A percentile compares a stretch with the other conserved stretches of the same genome.
phyloP scores from a whole-genome alignment of 2,888 invertebrate genomes.

The Scaptodrosophila latifasciaeformis region DNA sequence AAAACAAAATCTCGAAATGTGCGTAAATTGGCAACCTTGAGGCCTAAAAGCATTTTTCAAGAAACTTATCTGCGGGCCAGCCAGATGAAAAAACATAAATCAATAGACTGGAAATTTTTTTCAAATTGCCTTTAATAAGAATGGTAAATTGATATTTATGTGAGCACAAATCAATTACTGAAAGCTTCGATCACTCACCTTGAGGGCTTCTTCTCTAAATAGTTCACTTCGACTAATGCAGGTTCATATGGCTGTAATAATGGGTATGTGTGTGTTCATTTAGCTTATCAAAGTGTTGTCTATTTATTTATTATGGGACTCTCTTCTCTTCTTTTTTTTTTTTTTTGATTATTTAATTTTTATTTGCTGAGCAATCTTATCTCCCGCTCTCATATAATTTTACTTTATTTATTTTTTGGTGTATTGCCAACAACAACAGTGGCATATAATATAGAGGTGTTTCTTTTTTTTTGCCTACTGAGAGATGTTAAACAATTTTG shows the following conservation, averaged over 20 bases:
- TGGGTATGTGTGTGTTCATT: no score
- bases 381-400: slow-evolving; percentile 20
- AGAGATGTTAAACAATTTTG: slow-evolving; percentile 56
- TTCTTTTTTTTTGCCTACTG: slow-evolving; percentile 30
- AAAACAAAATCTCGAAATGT: no score
- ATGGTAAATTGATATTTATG: no score
- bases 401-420: slow-evolving; percentile 27
- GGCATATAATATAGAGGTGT: slow-evolving; percentile 33
- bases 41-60: slow-evolving; percentile 19
- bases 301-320: slow-evolving; percentile 20
- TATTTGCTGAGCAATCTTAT: slow-evolving; percentile 43
- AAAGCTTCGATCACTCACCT: no score
- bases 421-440: slow-evolving; percentile 21
- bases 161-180: no score
- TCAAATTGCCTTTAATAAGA: no score
- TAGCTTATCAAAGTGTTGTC: slow-evolving; percentile 46
- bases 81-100: slow-evolving; percentile 1
- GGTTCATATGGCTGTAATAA: background rate
- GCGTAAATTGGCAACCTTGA: slow-evolving; percentile 34
- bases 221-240: no score
- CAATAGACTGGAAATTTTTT: no score
- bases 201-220: no score
- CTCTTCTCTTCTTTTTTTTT: slow-evolving; percentile 13
- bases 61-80: no score
- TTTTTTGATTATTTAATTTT: slow-evolving; percentile 39